Conservation (phyloP, 1,140 invertebrate species). For the Hypothenemus hampei region DNA sequence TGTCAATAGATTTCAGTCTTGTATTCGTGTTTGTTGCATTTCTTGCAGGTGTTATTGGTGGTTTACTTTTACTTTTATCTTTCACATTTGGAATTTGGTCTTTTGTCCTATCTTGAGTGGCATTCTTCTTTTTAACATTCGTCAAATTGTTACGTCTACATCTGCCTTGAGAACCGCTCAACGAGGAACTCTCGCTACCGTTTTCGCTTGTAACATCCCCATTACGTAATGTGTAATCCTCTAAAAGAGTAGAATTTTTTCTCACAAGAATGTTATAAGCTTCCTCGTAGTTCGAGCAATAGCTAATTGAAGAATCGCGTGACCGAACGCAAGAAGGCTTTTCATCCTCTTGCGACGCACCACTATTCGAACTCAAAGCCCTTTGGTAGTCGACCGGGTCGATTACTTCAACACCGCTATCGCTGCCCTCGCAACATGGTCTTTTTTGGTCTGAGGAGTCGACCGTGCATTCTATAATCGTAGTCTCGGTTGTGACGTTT, state of each 20-base stretch:
- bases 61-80: conserved; percentile 31
- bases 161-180: conserved; percentile 49
- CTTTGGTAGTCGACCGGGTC: conserved; percentile 49
- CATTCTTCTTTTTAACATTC: conserved; percentile 42
- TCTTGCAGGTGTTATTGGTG: conserved; percentile 48
- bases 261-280: conserved; percentile 51
- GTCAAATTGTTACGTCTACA: conserved; percentile 31
- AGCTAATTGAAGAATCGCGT: conserved; percentile 70
- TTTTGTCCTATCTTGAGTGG: neutral
- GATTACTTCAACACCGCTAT: conserved; percentile 70
- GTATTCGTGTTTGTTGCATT: conserved; percentile 36
- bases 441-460: conserved; percentile 8
- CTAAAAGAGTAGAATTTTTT: conserved; percentile 47
- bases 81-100: conserved; percentile 44
- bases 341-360: conserved; percentile 58
- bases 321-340: conserved; percentile 53
- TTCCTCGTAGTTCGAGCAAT: conserved; percentile 64
- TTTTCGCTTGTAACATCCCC: conserved; percentile 60
- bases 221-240: conserved; percentile 43
- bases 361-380: conserved; percentile 53
- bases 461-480: conserved; percentile 35
- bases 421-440: conserved; percentile 59
- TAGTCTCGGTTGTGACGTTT: conserved; percentile 32
- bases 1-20: conserved; percentile 43
- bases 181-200: conserved; percentile 69